Conservation (phyloP, 1,140 invertebrate genomes). For the Drosophila grimshawi region DNA sequence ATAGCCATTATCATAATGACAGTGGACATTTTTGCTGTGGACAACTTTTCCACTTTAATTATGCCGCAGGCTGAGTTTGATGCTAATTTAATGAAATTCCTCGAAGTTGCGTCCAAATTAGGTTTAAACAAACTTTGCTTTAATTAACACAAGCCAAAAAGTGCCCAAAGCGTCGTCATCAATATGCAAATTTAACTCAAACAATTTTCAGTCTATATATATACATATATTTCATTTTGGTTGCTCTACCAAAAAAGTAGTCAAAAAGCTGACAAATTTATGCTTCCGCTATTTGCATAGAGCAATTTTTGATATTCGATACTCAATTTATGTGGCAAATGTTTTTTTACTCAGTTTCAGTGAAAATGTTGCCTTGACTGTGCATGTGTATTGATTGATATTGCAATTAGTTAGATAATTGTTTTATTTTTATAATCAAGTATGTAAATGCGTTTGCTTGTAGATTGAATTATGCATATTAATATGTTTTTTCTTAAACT, state of each 20-base stretch:
- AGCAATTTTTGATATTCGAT: slow-evolving; percentile 20
- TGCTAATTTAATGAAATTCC: slow-evolving; percentile 37
- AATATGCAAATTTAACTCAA: slow-evolving; percentile 39
- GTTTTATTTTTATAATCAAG: no score
- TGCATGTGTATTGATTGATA: neutral
- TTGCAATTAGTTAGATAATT: no score
- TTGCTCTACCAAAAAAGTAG: no score
- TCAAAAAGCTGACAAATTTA: neutral
- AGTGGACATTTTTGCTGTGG: no score
- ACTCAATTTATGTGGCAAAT: neutral
- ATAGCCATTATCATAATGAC: no score
- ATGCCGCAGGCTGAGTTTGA: slow-evolving; percentile 5
- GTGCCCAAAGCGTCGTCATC: slow-evolving; percentile 16
- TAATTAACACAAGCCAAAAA: slow-evolving; percentile 35
- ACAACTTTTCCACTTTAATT: neutral
- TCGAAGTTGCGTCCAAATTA: slow-evolving; percentile 40
- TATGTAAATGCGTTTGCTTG: no score
- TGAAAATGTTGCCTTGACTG: neutral
- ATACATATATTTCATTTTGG: no score
- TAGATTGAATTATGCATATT: no score
- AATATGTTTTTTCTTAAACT: no score
- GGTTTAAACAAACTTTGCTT: slow-evolving; percentile 46
- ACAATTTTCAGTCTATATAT: neutral
- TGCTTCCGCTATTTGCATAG: neutral
- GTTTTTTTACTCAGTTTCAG: neutral